Percentiles rank a stretch among this genome's conserved stretches.
phyloP scores from a whole-genome alignment of 2,888 invertebrate species.

The Peribatodes rhomboidaria region DNA sequence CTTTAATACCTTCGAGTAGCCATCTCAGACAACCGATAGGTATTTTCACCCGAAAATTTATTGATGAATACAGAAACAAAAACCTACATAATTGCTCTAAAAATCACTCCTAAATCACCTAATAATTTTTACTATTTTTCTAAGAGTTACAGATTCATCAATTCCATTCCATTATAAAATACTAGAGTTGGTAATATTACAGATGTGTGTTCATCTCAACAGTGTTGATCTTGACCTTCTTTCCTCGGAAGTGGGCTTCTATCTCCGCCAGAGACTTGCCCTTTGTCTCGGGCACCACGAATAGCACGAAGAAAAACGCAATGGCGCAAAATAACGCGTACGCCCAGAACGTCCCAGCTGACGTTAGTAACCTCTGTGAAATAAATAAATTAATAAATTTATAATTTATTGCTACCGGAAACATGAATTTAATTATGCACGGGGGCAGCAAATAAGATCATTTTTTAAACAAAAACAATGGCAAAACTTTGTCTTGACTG shows the following conservation, averaged over 20 bases:
- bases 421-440: neutral
- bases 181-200: slow-evolving; percentile 19
- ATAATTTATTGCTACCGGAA: neutral
- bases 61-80: too few species aligned
- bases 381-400: neutral
- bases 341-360: slow-evolving; percentile 86
- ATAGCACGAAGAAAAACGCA: slow-evolving; percentile 83
- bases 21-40: too few species aligned
- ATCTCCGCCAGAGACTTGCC: slow-evolving; percentile 90
- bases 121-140: neutral
- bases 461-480: too few species aligned
- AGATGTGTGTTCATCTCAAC: slow-evolving; percentile 58
- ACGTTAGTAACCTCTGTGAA: slow-evolving; percentile 73
- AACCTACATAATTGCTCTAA: neutral
- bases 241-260: slow-evolving; percentile 80
- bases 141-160: neutral
- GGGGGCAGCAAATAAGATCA: too few species aligned
- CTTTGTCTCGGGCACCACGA: slow-evolving; percentile 89
- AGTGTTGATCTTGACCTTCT: slow-evolving; percentile 58
- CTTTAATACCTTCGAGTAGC: too few species aligned
- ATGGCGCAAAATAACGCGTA: slow-evolving; percentile 81
- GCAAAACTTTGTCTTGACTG: too few species aligned
- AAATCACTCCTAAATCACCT: neutral
- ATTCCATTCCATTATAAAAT: neutral
- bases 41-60: too few species aligned